phyloP scores from a whole-genome alignment of 2,113 vertebrate species.

The Rhynchopsitta pachyrhyncha region DNA sequence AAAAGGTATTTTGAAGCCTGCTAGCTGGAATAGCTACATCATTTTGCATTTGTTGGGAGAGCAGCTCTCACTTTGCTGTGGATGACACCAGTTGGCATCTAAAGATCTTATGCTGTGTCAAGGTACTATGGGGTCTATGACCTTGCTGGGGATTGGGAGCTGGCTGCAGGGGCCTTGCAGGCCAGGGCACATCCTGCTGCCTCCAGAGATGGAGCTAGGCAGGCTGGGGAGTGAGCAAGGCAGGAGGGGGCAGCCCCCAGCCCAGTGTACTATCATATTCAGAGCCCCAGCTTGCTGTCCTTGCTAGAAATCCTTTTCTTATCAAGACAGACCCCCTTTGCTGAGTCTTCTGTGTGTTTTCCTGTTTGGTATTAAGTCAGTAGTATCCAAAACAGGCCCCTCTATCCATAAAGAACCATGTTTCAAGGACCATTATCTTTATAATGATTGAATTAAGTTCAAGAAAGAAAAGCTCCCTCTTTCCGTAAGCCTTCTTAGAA shows the following conservation, averaged over 20 bases:
- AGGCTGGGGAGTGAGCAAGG: neutral
- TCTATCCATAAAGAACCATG: neutral
- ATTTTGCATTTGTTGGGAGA: neutral
- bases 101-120: neutral
- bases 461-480: neutral
- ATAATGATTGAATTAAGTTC: neutral
- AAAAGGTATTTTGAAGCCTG: neutral
- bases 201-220: neutral
- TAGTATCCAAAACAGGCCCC: neutral
- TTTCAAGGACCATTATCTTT: neutral
- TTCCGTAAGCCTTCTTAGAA: neutral
- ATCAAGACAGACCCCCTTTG: neutral
- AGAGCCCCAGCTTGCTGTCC: neutral
- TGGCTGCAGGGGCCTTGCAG: neutral
- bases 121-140: neutral
- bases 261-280: fast-evolving
- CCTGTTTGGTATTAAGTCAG: neutral
- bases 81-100: neutral
- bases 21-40: neutral
- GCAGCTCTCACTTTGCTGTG: neutral
- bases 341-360: neutral
- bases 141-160: neutral
- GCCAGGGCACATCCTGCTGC: neutral
- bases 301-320: neutral
- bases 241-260: neutral